Conservation (phyloP, 2,888 invertebrate genomes). For the Callosobruchus maculatus region DNA sequence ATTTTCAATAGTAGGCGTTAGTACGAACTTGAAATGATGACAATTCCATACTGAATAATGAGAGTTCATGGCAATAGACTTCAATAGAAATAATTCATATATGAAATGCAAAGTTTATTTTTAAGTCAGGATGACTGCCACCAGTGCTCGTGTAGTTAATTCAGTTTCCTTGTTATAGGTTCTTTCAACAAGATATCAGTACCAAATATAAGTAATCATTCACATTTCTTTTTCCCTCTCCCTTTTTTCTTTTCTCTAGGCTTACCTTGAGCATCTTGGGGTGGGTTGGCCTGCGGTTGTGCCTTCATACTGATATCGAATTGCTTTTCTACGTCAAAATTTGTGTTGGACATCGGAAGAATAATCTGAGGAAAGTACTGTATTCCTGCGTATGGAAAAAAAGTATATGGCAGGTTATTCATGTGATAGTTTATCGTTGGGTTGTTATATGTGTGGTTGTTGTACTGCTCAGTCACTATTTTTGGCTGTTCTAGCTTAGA, state of each 20-base stretch:
- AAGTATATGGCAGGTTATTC: slow-evolving; percentile 24
- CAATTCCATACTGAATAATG: no score
- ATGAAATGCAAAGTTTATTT: no score
- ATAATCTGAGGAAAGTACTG: slow-evolving; percentile 20
- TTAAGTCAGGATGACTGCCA: no score
- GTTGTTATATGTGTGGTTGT: slow-evolving; percentile 41
- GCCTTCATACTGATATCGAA: no score
- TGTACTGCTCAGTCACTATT: slow-evolving; percentile 37
- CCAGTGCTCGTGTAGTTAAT: no score
- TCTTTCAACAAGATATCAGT: no score
- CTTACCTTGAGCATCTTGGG: slow-evolving; percentile 3
- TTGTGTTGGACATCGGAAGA: slow-evolving; percentile 15
- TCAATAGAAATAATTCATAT: no score
- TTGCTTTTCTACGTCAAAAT: slow-evolving; percentile 17
- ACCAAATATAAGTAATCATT: background rate
- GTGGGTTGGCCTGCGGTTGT: background rate
- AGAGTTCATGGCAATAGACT: no score
- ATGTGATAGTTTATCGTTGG: slow-evolving; percentile 43
- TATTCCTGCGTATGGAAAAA: slow-evolving; percentile 19
- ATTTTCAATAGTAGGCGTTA: no score
- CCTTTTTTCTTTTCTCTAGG: slow-evolving; percentile 16
- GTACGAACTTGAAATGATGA: no score
- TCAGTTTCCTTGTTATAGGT: no score
- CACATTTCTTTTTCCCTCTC: slow-evolving; percentile 13
- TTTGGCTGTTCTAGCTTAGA: slow-evolving; percentile 9